A percentile compares a stretch with the other conserved stretches of the same genome.
Conservation (phyloP, 2,113 vertebrate genomes). For the Gopherus flavomarginatus region DNA sequence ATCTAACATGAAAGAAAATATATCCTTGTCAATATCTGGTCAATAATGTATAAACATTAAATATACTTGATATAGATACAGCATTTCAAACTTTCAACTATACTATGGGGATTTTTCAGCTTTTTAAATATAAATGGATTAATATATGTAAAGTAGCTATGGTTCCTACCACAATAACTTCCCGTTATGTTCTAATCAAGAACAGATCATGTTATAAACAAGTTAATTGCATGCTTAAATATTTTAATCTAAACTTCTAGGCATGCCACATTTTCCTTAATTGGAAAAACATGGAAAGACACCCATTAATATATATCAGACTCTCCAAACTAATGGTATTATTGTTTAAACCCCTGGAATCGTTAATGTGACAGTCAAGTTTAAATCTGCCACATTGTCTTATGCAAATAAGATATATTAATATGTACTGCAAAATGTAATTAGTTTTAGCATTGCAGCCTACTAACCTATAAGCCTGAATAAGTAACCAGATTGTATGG, state of each 20-base stretch:
- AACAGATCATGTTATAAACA: conserved; percentile 40
- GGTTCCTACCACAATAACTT: conserved; percentile 27
- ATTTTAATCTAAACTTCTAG: conserved; percentile 55
- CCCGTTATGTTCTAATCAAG: conserved; percentile 45
- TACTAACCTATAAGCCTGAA: not conserved
- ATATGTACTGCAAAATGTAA: not conserved
- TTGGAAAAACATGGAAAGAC: conserved; percentile 64
- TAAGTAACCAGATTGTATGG: not conserved
- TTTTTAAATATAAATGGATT: conserved; percentile 43
- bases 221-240: conserved; percentile 59
- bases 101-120: not conserved
- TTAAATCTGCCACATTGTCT: not conserved
- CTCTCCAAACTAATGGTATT: conserved; percentile 60
- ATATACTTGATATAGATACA: not conserved
- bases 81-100: conserved; percentile 48
- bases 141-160: conserved; percentile 46
- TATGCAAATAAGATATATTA: not conserved
- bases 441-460: not conserved
- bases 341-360: conserved; percentile 19
- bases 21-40: not conserved
- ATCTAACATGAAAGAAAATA: not conserved
- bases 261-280: conserved; percentile 61
- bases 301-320: conserved; percentile 43
- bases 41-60: not conserved
- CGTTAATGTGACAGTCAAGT: not conserved